These are phyloP conservation scores for Galbula dea DNA, from an alignment of 2,113 vertebrate genomes.

Conservation along the genomic window DNA sequence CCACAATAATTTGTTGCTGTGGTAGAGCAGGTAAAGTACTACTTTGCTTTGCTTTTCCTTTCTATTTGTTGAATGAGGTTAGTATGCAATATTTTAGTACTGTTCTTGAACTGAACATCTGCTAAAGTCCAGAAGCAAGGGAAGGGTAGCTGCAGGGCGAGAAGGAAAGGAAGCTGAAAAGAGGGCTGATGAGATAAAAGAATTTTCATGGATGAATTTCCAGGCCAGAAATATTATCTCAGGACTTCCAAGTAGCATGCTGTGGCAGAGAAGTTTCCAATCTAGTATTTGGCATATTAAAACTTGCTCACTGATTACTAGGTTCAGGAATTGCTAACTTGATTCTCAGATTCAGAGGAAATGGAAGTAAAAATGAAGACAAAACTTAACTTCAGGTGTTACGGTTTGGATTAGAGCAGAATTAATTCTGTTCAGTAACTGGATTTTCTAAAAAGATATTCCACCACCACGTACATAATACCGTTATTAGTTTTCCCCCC, in stretches of 20 bases:
- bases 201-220: not conserved
- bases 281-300: not conserved
- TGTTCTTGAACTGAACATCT: not conserved
- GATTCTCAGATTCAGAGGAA: not conserved
- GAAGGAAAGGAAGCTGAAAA: not conserved
- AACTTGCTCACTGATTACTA: not conserved
- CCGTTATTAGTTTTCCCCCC: too few species aligned
- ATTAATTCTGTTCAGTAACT: too few species aligned
- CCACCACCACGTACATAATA: too few species aligned
- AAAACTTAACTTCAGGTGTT: not conserved
- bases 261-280: not conserved
- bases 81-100: not conserved
- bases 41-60: constrained; percentile 1
- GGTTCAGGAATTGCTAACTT: not conserved
- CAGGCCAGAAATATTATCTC: not conserved
- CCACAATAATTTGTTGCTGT: not conserved
- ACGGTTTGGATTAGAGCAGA: too few species aligned
- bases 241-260: not conserved
- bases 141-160: not conserved
- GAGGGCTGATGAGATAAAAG: not conserved
- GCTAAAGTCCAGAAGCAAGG: not conserved
- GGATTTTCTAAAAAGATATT: too few species aligned
- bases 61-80: not conserved
- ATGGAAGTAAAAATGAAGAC: not conserved
- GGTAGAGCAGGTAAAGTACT: not conserved